Conservation (phyloP, 2,797 vertebrate genomes). For the Anabas testudineus region DNA sequence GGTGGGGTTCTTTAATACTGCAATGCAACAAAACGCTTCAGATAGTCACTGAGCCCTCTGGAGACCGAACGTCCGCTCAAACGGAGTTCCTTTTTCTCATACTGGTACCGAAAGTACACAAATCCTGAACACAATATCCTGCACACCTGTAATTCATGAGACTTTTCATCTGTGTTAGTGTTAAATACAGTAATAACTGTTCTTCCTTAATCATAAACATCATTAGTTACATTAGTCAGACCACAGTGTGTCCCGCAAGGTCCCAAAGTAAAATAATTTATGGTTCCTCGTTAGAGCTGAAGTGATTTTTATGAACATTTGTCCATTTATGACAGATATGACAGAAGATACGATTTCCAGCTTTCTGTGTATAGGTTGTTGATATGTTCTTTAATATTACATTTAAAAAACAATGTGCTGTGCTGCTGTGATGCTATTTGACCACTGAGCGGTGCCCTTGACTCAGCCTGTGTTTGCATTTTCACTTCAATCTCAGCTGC, state of each 20-base stretch:
- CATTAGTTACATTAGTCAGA: not conserved
- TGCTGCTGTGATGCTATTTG: slow-evolving; percentile 33
- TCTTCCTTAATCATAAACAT: not conserved
- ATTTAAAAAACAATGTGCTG: not conserved
- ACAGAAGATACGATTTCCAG: not conserved
- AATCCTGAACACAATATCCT: not conserved
- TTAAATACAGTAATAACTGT: not conserved
- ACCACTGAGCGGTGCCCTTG: slow-evolving; percentile 54
- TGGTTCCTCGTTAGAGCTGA: not conserved
- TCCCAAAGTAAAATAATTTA: not conserved
- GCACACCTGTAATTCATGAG: slow-evolving; percentile 16
- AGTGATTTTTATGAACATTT: not conserved
- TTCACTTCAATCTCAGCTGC: not conserved
- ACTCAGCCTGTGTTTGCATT: not conserved
- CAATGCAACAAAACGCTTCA: slow-evolving; percentile 55
- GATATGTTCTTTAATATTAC: not conserved
- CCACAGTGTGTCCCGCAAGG: not conserved
- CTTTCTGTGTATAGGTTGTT: not conserved
- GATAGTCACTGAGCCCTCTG: slow-evolving; percentile 45
- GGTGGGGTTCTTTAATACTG: slow-evolving; percentile 67
- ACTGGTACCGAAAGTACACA: slow-evolving; percentile 22
- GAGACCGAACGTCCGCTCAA: slow-evolving; percentile 23
- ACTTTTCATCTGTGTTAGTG: slow-evolving; percentile 12
- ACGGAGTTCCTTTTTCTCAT: slow-evolving; percentile 3
- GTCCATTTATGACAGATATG: not conserved